phyloP scores from a whole-genome alignment of 1,140 invertebrate species.

The Scaptomyza pallida region DNA sequence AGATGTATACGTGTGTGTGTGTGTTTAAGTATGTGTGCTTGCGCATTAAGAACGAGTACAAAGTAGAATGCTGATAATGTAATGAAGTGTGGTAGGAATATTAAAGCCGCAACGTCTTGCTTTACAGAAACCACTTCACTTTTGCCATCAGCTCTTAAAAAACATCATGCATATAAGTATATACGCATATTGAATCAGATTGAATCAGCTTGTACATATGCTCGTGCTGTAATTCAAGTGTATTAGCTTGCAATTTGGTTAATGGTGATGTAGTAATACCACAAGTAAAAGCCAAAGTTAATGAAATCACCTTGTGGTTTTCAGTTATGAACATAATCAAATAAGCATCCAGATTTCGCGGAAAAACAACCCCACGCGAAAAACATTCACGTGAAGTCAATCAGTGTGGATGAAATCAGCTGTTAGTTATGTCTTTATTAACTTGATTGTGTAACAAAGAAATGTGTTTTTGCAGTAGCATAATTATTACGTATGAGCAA shows the following conservation, averaged over 20 bases:
- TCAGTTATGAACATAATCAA: slow-evolving; percentile 7
- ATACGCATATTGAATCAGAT: slow-evolving; percentile 13
- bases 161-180: background rate
- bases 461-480: too few relatives aligned
- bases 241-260: slow-evolving; percentile 35
- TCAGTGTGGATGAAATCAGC: background rate
- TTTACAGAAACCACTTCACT: background rate
- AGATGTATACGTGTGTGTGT: background rate
- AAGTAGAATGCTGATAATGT: slow-evolving; percentile 27
- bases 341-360: background rate
- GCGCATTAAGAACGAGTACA: background rate
- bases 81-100: slow-evolving; percentile 37
- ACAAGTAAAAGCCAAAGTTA: background rate
- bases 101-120: slow-evolving; percentile 26
- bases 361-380: too few relatives aligned
- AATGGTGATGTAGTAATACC: slow-evolving; percentile 11
- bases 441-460: too few relatives aligned
- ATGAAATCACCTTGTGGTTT: slow-evolving; percentile 16
- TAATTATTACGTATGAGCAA: too few relatives aligned
- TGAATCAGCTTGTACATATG: too few relatives aligned
- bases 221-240: slow-evolving; percentile 6
- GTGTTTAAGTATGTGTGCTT: background rate
- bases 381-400: too few relatives aligned
- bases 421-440: too few relatives aligned
- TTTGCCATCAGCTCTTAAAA: background rate